Evolutionary conservation across 2,888 invertebrate species (phyloP), one percentile per base, ranked within the genome.

Genomic region (Cantharis lateralis): DNA sequence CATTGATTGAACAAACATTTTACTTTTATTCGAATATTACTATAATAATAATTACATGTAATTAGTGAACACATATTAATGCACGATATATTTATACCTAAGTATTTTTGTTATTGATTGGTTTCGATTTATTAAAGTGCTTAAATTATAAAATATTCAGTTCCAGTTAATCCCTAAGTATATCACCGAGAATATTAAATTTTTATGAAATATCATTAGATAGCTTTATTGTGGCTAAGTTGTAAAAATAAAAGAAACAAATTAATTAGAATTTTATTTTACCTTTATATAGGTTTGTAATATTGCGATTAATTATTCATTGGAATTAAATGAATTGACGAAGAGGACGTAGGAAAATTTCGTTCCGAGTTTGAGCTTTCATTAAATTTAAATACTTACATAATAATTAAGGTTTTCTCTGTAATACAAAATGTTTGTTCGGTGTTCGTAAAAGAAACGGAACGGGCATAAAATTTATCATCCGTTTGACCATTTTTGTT

Each of bases 81-180:
- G 48, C 7, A 48, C 48, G 48, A n/a, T n/a, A n/a, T 48, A 48
- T 48, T n/a, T 9, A n/a, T 48, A 48, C n/a, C 48, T 48, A 48
- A 48, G 7, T 48, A 48, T 62, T 62, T 24, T 15, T 72, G 3
- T 66, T 20, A 72, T 24, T 18, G 72, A 73, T 76, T 73, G 66
- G 73, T 76, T 76, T 73, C 70, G 70, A 72, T 76, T 73, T 73
- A 76, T 76, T 76, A 72, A 70, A 76, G 76, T 76, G 76, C 72
- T 76, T 70, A 73, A 10, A 15, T 72, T 48, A 76, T 76, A 72
- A 76, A 76, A 73, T 76, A 76, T 76, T 72, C 62, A 76, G 69
- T 70, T 76, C 62, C 63, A 66, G 70, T 76, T 76, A 76, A 76
- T 76, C 71, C 64, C 64, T 32, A 63, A 76, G 62, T 69, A 24